Evolutionary conservation across 92 coral and sea anemone species (phyloP), one percentile per base, ranked within the genome.

Genomic region (Porites rus): DNA sequence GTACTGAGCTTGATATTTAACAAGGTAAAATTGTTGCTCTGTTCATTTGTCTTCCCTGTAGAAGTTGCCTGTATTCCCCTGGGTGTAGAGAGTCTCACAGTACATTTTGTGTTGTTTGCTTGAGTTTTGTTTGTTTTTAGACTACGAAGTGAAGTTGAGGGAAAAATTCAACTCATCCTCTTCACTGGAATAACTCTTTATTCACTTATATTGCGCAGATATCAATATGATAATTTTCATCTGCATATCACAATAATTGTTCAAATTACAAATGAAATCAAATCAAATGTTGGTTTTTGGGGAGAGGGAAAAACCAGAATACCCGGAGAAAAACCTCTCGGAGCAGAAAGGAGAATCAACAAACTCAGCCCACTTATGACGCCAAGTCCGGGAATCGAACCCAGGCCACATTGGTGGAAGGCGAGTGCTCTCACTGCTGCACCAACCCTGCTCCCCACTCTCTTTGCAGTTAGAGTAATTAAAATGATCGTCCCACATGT

Each of bases 1-100:
- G 91, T 90, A 68, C 96, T 90, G 69, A 93, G 95, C 56, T 66
- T 87, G 53, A 93, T 90, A 20, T 93, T 93, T 80, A 87, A 83
- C 82, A 75, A 78, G 84, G 93, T 90, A 83, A 83, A 80, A 80
- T 20, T 80, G 85, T 54, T 80, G 84, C 90, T 77, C 66, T 78
- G 84, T 72, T 77, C 78, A 78, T 78, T 86, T 73, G 58, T 85
- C 76, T 69, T 86, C 79, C 84, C 90, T 61, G 90, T 78, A 86
- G 90, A 86, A 77, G 89, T 69, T 85, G 89, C 89, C 82, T 85
- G 82, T 85, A 66, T 76, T 85, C 67, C 75, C 65, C 84, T 51
- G 77, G 83, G 82, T 85, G 89, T 76, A 85, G 69, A 68, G 89
- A 76, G 70, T 75, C 70, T 84, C 76, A 64, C 87, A 84, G 88